Evolutionary conservation across 2,113 vertebrate genomes (phyloP).

Genomic region (Porphyrio hochstetteri): DNA sequence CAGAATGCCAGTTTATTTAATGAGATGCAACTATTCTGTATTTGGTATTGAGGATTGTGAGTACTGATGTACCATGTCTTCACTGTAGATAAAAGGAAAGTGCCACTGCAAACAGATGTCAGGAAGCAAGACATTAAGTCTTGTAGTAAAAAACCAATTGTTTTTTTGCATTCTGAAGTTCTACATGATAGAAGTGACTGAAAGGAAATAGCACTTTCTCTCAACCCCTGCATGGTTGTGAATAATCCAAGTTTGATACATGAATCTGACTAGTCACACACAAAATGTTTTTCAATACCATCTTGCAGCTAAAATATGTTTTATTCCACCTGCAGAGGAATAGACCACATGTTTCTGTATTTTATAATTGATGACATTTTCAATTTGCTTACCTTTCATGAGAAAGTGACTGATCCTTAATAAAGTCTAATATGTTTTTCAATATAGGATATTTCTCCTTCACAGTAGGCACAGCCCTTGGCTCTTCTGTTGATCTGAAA

Average conservation of each 20-base stretch:
- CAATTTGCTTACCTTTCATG: constrained; percentile 81
- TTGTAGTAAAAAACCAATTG: neutral
- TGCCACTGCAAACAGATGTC: neutral
- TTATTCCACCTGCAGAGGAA: neutral
- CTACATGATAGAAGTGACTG: neutral
- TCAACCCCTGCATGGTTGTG: fast-evolving
- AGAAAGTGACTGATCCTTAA: constrained; percentile 89
- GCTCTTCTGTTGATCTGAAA: constrained; percentile 90
- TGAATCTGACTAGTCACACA: neutral
- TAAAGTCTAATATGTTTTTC: constrained; percentile 88
- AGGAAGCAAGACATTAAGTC: neutral
- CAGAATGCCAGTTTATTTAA: neutral
- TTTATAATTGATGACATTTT: neutral
- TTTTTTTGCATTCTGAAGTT: neutral
- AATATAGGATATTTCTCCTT: constrained; percentile 90
- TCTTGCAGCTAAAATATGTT: neutral
- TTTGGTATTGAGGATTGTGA: neutral
- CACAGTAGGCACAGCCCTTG: constrained; percentile 78
- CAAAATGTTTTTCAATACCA: neutral
- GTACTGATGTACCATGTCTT: neutral
- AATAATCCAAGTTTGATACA: neutral
- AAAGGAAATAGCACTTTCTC: neutral
- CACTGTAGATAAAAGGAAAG: neutral
- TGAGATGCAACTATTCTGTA: neutral
- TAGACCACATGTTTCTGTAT: neutral